These are phyloP conservation scores for Echinarachnius parma DNA, from an alignment of 53 echinoderm and acorn worm species.

Conservation along the genomic window DNA sequence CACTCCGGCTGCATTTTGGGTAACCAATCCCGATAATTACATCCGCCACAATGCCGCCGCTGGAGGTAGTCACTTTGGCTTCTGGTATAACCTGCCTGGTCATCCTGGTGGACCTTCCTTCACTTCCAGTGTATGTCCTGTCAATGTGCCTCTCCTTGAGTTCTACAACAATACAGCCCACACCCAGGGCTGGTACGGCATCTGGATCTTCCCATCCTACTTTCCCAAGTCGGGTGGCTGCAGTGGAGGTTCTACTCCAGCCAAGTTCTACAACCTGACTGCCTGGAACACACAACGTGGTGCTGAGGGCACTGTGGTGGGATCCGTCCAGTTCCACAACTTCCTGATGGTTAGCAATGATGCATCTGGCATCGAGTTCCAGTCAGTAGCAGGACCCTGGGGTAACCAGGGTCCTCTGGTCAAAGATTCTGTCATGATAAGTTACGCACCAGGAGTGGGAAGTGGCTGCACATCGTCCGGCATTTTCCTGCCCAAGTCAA, in stretches of 20 bases:
- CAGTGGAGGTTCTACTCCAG: slow-evolving; percentile 30
- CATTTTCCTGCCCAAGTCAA: slow-evolving; percentile 61
- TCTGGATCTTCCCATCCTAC: slow-evolving; percentile 85
- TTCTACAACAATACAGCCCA: slow-evolving; percentile 85
- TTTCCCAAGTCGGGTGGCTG: slow-evolving; percentile 63
- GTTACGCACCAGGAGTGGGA: slow-evolving; percentile 53
- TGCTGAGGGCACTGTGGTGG: slow-evolving; percentile 74
- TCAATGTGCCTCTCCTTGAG: slow-evolving; percentile 61
- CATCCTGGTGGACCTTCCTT: slow-evolving; percentile 79
- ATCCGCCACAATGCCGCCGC: slow-evolving; percentile 87
- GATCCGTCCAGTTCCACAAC: slow-evolving; percentile 78
- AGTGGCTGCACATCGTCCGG: slow-evolving; percentile 64
- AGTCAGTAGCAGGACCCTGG: slow-evolving; percentile 53
- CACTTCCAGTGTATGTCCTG: slow-evolving; percentile 63
- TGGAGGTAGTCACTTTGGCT: slow-evolving; percentile 83
- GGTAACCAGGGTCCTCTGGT: slow-evolving; percentile 70
- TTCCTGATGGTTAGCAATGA: slow-evolving; percentile 72
- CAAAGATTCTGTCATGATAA: slow-evolving; percentile 74
- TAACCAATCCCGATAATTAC: slow-evolving; percentile 83
- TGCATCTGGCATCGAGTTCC: slow-evolving; percentile 69
- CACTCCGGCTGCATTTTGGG: slow-evolving; percentile 87
- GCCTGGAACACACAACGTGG: slow-evolving; percentile 77
- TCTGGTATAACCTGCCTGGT: slow-evolving; percentile 73
- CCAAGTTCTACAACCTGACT: slow-evolving; percentile 59
- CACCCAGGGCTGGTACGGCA: slow-evolving; percentile 82